phyloP scores from a whole-genome alignment of 2,888 invertebrate genomes.

The Dioctria linearis region DNA sequence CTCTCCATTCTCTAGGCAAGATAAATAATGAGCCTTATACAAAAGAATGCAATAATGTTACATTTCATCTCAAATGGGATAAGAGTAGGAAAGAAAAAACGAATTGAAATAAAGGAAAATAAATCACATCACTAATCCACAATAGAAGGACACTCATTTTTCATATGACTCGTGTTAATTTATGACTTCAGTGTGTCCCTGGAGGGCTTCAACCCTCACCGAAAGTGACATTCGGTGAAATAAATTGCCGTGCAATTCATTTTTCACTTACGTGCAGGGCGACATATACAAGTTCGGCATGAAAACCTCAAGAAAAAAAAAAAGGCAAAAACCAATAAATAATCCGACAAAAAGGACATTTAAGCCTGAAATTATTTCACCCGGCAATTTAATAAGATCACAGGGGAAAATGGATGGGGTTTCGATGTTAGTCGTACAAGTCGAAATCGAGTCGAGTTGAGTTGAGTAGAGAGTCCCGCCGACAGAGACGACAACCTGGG shows the following conservation, averaged over 20 bases:
- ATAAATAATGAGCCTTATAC: neutral
- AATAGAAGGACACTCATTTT: constrained; percentile 53
- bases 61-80: constrained; percentile 16
- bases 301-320: constrained; percentile 51
- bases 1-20: neutral
- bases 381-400: constrained; percentile 61
- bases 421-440: constrained; percentile 4
- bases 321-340: constrained; percentile 60
- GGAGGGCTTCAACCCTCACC: constrained; percentile 53
- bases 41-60: constrained; percentile 47
- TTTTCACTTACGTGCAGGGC: constrained; percentile 53
- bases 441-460: neutral
- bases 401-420: constrained; percentile 55
- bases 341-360: constrained; percentile 61
- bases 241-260: constrained; percentile 58
- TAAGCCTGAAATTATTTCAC: constrained; percentile 61
- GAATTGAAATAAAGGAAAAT: constrained; percentile 38
- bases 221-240: constrained; percentile 57
- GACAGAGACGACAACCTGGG: neutral
- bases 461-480: no score
- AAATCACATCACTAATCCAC: constrained; percentile 52
- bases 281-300: constrained; percentile 39
- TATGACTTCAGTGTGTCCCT: constrained; percentile 51
- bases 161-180: constrained; percentile 54
- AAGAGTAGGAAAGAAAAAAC: constrained; percentile 7